These are phyloP conservation scores for Agriopis aurantiaria DNA, from an alignment of 2,888 invertebrate species.

Conservation along the genomic window DNA sequence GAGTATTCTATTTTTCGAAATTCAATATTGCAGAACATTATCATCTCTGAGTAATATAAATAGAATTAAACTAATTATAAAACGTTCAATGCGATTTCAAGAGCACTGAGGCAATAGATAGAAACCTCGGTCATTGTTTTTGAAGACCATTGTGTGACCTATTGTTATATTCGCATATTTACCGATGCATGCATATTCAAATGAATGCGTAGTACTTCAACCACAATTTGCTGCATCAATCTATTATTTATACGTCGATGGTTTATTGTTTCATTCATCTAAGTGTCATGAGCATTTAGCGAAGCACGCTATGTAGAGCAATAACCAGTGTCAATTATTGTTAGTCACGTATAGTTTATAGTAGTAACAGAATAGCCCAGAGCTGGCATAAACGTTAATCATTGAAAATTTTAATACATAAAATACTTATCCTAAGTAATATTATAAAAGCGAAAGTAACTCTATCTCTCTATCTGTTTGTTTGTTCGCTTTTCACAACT, in stretches of 20 bases:
- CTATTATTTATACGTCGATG: neutral
- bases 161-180: neutral
- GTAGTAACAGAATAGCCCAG: no score
- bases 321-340: no score
- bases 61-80: neutral
- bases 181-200: neutral
- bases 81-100: neutral
- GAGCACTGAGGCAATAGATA: neutral
- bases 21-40: slow-evolving; percentile 1
- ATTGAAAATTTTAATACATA: no score
- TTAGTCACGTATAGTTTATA: no score
- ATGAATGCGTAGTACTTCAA: neutral
- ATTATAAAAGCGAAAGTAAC: no score
- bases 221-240: neutral
- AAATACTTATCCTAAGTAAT: no score
- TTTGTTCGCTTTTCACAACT: no score
- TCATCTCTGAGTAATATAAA: neutral
- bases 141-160: neutral
- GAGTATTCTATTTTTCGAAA: neutral
- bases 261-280: no score
- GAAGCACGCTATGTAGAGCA: no score
- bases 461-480: no score
- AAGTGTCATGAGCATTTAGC: no score
- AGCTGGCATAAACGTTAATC: no score
- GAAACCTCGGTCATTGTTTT: neutral